Evolutionary conservation across 2,888 invertebrate species (phyloP), one percentile per base, ranked within the genome.

Genomic region (Orchestes rusci): DNA sequence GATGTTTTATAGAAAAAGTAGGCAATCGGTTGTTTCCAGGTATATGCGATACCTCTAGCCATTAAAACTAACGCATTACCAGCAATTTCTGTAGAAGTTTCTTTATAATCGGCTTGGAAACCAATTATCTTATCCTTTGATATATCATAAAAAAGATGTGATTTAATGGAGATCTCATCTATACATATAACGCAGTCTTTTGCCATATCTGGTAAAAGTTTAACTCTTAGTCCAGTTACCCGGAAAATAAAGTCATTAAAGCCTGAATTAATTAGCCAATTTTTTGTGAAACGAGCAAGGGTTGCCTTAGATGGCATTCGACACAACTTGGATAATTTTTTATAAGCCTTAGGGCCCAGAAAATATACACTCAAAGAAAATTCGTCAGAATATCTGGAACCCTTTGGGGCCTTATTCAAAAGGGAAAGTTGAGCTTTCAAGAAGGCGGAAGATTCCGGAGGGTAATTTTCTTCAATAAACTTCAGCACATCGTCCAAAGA

Each of bases 331-430:
- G 35, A 10, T 16, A 55, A 23, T 37, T 43, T 37, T 30, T 32
- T 44, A 28, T 56, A 57, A 8, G 48, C 45, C 50, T 51, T 48
- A 4, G 53, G 56, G 3, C 50, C 51, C 13, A 53, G 27, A 39
- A 55, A 54, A 36, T 53, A 19, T 7, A 40, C 31, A 32, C 8
- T 40, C 15, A 40, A 32, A 7, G 32, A 31, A 40, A 40, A 40
- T 43, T 53, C 45, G n/a, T 43, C 38, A 3, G 39, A 38, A 33
- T 50, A 53, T 38, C 51, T 36, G 34, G 38, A 30, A n/a, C 42
- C 37, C 30, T 46, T 46, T n/a, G 38, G 37, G 7, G 46, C 20
- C 27, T 46, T 37, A 35, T 34, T 29, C 23, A 23, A 10, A 23
- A 23, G 23, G 10, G 23, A 23, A 5, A 23, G 23, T 10, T 23